Percentiles rank a stretch among this genome's conserved stretches.
phyloP scores from a whole-genome alignment of 2,797 vertebrate genomes.

The Phataginus tricuspis region DNA sequence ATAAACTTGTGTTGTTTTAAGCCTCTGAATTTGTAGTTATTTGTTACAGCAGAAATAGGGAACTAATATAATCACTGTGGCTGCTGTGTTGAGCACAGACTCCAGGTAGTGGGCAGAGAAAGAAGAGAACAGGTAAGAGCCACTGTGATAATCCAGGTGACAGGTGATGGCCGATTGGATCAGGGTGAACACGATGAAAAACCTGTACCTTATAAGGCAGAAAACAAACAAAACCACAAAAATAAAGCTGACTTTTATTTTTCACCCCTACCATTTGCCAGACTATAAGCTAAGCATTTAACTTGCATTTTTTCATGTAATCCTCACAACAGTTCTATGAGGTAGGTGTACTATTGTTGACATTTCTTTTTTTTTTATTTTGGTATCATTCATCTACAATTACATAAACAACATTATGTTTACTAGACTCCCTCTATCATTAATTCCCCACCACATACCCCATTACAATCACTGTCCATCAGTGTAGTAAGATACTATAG shows the following conservation, averaged over 20 bases:
- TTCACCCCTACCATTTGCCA: background rate
- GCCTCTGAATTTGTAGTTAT: background rate
- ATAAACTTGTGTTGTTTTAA: background rate
- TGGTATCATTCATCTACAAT: too few relatives aligned
- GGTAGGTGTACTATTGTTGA: background rate
- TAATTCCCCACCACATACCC: too few relatives aligned
- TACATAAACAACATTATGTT: too few relatives aligned
- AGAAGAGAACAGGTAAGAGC: background rate
- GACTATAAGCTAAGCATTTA: background rate
- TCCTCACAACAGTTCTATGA: background rate
- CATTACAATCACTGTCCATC: too few relatives aligned
- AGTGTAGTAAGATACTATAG: too few relatives aligned
- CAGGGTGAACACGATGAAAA: background rate
- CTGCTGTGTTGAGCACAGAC: too few relatives aligned
- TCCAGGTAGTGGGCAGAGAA: background rate
- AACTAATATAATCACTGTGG: background rate
- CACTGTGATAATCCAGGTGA: background rate
- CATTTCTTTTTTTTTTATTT: too few relatives aligned
- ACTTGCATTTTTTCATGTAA: background rate
- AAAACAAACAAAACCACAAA: background rate
- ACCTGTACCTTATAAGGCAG: background rate
- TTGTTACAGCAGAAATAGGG: background rate
- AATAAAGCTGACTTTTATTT: background rate
- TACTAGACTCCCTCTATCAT: too few relatives aligned
- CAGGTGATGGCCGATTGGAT: background rate